phyloP scores from a whole-genome alignment of 2,797 vertebrate genomes.

The Alauda arvensis region DNA sequence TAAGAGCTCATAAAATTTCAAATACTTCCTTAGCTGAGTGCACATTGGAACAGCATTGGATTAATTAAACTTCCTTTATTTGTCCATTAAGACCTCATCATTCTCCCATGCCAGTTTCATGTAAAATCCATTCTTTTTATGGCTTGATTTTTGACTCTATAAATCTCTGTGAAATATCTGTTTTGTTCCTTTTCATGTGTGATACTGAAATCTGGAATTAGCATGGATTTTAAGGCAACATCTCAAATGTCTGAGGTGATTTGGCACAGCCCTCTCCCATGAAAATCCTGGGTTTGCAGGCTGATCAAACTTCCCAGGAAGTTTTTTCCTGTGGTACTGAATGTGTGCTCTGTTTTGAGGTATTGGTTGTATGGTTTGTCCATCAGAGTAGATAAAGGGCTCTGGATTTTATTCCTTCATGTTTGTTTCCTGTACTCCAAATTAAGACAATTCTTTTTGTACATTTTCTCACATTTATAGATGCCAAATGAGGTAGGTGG shows the following conservation, averaged over 20 bases:
- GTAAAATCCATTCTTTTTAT: neutral
- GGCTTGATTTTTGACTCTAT: neutral
- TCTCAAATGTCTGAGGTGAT: neutral
- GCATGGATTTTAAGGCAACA: neutral
- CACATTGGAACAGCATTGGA: neutral
- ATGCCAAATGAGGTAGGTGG: neutral
- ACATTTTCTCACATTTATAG: neutral
- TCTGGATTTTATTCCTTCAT: neutral
- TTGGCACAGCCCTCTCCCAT: neutral
- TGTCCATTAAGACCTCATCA: neutral
- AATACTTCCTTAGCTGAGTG: neutral
- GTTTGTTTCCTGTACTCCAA: neutral
- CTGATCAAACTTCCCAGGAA: neutral
- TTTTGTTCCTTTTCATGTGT: neutral
- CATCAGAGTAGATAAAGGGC: neutral
- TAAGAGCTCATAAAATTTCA: neutral
- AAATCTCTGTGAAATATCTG: neutral
- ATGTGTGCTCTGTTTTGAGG: rapidly evolving
- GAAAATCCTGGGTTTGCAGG: neutral
- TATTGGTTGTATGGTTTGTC: neutral
- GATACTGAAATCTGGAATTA: neutral
- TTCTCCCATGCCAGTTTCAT: neutral
- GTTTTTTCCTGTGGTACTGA: rapidly evolving
- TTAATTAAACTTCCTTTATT: neutral
- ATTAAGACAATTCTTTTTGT: neutral